phyloP scores from a whole-genome alignment of 64 coral and sea anemone species.

The Dendrophyllia cribrosa region DNA sequence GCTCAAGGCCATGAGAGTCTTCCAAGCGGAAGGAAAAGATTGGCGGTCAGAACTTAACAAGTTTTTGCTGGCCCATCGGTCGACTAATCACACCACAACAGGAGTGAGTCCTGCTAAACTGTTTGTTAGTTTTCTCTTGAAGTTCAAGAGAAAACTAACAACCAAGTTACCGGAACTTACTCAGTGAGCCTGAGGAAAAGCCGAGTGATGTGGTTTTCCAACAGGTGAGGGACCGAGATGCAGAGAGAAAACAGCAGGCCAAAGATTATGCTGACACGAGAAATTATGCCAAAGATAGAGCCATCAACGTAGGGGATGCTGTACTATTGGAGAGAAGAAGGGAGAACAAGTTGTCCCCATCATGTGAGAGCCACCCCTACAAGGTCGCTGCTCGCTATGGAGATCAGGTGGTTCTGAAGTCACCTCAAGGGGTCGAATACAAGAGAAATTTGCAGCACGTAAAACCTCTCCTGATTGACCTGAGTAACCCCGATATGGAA shows the following conservation, averaged over 20 bases:
- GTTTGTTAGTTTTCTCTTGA: no score
- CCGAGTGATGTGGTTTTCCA: neutral
- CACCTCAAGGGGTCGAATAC: constrained; percentile 39
- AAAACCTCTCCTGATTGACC: no score
- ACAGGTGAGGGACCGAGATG: constrained; percentile 11
- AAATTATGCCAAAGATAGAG: constrained; percentile 11
- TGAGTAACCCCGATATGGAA: neutral
- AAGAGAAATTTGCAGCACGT: constrained; percentile 11
- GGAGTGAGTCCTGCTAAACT: neutral
- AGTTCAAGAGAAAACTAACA: constrained; percentile 17
- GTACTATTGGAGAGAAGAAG: constrained; percentile 54
- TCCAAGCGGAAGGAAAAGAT: no score
- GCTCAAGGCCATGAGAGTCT: no score
- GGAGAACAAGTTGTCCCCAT: constrained; percentile 56
- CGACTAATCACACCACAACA: constrained; percentile 10
- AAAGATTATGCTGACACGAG: constrained; percentile 46
- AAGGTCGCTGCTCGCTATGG: no score
- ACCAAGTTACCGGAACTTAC: constrained; percentile 25
- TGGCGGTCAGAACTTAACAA: no score
- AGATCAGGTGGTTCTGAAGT: no score
- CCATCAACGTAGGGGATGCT: neutral
- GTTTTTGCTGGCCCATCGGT: no score
- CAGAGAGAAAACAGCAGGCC: constrained; percentile 14
- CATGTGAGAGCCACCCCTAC: constrained; percentile 26
- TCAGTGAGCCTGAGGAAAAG: neutral